Evolutionary conservation across 2,797 vertebrate genomes (phyloP), one percentile per base, ranked within the genome.

Genomic region (Glyptemys insculpta): DNA sequence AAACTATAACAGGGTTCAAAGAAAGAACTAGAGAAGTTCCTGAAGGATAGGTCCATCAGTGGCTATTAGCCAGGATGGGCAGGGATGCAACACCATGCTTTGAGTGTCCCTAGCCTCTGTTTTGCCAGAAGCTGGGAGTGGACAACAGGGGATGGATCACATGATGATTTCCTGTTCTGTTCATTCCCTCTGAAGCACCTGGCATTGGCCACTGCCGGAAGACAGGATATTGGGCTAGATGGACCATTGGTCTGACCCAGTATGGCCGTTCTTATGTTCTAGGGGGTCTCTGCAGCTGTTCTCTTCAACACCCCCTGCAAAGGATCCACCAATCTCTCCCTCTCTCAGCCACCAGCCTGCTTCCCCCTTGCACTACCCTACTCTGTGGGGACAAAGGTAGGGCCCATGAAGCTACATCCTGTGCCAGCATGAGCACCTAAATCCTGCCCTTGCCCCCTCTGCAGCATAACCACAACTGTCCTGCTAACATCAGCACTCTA

Each of bases 401-500:
- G 0, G 1, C 37, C 9, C 57, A 62, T 6, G 12, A 23, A 12
- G 9, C 1, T 0, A 65, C 44, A 16, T 56, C 56, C 74, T 1
- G 1, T 31, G 1, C 12, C 6, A 27, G 14, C 1, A 2, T 0
- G 8, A 88, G 84, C 34, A 16, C 29, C 62, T 29, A 29, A 29
- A 57, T 27, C 41, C 81, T 37, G 3, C 41, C 81, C 89, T 23
- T 23, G 65, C 81, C 41, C 5, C 1, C 19, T 15, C 2, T 19
- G 21, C 27, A 54, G 1, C 12, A 3, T 21, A 68, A 74, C 92
- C n/a, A 6, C 49, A 68, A 44, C 31, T 3, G 0, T 44, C 82
- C 68, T 41, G 44, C 44, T 53, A 50, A 27, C 5, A 0, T 1
- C 37, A 34, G 29, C 47, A 19, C 14, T 12, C 2, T 0, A 0